Evolutionary conservation across 2,113 vertebrate genomes (phyloP).

Genomic region (Scomber colias): DNA sequence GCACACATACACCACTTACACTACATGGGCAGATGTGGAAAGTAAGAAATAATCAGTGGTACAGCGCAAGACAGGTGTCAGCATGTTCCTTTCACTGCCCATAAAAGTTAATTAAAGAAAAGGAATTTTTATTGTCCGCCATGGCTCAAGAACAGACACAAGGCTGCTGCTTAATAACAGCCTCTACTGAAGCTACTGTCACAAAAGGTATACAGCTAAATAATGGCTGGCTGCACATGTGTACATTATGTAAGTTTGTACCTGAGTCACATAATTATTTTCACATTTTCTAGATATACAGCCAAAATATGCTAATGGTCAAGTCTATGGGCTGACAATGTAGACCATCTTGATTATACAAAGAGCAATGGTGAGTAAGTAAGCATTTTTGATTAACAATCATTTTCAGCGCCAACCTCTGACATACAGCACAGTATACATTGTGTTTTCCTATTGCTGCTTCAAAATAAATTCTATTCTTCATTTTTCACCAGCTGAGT

Average conservation of each 20-base stretch:
- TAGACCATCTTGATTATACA: too few species aligned
- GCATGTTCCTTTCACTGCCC: slow-evolving; percentile 75
- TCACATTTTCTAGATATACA: slow-evolving; percentile 37
- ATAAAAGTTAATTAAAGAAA: slow-evolving; percentile 85
- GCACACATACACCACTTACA: slow-evolving; percentile 18
- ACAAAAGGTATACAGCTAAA: slow-evolving; percentile 61
- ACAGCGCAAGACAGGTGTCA: slow-evolving; percentile 78
- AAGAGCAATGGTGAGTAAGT: too few species aligned
- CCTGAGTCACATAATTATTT: slow-evolving; percentile 28
- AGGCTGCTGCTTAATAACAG: slow-evolving; percentile 74
- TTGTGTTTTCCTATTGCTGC: too few species aligned
- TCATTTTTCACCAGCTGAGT: too few species aligned
- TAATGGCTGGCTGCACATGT: slow-evolving; percentile 58
- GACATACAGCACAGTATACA: too few species aligned
- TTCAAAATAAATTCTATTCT: too few species aligned
- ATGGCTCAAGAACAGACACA: slow-evolving; percentile 58
- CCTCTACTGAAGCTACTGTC: slow-evolving; percentile 71
- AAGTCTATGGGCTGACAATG: too few species aligned
- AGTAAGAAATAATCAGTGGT: slow-evolving; percentile 65
- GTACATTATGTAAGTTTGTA: slow-evolving; percentile 27
- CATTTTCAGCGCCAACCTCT: too few species aligned
- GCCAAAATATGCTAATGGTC: too few species aligned
- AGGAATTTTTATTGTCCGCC: slow-evolving; percentile 79
- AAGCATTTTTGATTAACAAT: too few species aligned
- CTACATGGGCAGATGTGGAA: slow-evolving; percentile 34